A percentile compares a stretch with the other conserved stretches of the same genome.
Evolutionary conservation across 1,140 invertebrate species (phyloP).

Genomic region (Nasonia giraulti): DNA sequence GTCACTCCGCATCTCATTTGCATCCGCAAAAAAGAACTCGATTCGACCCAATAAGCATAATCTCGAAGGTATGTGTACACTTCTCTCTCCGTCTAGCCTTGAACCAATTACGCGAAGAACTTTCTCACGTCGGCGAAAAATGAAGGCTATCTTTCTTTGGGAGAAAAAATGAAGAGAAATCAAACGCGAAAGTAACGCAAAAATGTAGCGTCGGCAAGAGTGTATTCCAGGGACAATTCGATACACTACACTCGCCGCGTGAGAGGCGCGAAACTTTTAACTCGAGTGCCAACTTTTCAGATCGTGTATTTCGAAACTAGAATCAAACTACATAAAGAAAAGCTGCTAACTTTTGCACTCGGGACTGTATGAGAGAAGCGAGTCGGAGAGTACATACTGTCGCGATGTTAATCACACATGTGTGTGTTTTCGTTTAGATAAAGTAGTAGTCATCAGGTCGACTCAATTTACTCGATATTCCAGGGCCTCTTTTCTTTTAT

Average conservation of each 20-base stretch:
- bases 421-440: no score
- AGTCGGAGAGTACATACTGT: neutral
- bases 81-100: neutral
- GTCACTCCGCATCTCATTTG: neutral
- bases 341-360: neutral
- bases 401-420: neutral
- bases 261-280: slow-evolving; percentile 24
- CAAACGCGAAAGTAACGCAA: neutral
- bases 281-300: slow-evolving; percentile 23
- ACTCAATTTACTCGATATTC: no score
- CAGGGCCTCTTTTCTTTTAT: no score
- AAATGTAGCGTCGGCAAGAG: neutral
- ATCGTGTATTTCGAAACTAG: slow-evolving; percentile 24
- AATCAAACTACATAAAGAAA: slow-evolving; percentile 22
- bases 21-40: neutral
- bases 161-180: neutral
- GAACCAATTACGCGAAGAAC: neutral
- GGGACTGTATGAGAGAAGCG: neutral
- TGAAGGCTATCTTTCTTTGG: neutral
- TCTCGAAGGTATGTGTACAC: neutral
- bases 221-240: neutral
- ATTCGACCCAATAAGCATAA: neutral
- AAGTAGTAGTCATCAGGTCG: no score
- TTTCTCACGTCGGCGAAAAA: neutral
- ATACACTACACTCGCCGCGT: neutral